phyloP scores from a whole-genome alignment of 1,140 invertebrate genomes.

The Drosophila tristis region DNA sequence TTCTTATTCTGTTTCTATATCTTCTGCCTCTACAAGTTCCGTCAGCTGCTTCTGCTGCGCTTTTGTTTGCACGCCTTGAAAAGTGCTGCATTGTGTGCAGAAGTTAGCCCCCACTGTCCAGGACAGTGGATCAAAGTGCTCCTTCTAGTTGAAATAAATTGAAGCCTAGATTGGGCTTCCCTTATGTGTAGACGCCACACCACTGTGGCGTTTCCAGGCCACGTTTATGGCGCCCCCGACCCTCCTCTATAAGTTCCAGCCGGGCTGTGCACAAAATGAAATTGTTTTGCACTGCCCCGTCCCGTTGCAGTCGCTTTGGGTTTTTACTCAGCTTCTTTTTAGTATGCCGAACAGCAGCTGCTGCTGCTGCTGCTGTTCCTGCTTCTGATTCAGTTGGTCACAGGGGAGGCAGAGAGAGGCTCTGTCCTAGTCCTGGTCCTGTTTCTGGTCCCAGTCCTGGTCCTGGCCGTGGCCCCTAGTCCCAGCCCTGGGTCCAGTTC shows the following conservation, averaged over 20 bases:
- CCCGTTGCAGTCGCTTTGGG: constrained; percentile 39
- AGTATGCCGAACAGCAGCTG: constrained; percentile 74
- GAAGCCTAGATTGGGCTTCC: neutral
- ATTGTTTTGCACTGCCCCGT: constrained; percentile 64
- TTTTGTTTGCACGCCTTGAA: constrained; percentile 73
- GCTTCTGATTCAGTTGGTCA: constrained; percentile 25
- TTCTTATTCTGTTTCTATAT: constrained; percentile 7
- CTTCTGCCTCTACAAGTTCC: constrained; percentile 23
- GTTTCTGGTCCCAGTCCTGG: constrained; percentile 28
- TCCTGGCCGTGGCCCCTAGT: constrained; percentile 30
- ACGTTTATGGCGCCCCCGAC: constrained; percentile 46
- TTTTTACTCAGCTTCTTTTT: constrained; percentile 65
- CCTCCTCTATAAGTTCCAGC: constrained; percentile 39
- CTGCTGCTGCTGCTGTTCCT: constrained; percentile 22
- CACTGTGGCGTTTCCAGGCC: constrained; percentile 31
- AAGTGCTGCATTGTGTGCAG: constrained; percentile 68
- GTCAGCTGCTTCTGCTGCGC: constrained; percentile 59
- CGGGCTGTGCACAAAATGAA: constrained; percentile 71
- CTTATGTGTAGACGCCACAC: neutral
- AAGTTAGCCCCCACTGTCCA: constrained; percentile 37
- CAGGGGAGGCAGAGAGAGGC: neutral
- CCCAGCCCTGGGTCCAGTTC: constrained; percentile 15
- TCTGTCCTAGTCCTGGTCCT: constrained; percentile 22
- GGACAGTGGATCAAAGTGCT: constrained; percentile 14
- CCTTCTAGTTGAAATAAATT: too few relatives aligned